phyloP scores from a whole-genome alignment of 2,797 vertebrate species.

The Alcedo quadribrachys region DNA sequence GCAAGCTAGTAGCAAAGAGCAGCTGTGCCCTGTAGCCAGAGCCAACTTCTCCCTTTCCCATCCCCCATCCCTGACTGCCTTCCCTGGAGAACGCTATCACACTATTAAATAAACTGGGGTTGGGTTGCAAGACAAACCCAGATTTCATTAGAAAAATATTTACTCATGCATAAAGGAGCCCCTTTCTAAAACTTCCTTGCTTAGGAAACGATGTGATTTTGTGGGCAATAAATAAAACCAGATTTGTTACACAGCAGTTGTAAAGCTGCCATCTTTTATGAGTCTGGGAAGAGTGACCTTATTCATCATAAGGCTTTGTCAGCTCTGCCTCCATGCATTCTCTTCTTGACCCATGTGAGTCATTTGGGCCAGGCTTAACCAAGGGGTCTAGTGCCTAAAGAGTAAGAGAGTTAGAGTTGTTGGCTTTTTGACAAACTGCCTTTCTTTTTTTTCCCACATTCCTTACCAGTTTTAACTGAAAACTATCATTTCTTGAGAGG shows the following conservation, averaged over 20 bases:
- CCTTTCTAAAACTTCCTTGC: neutral
- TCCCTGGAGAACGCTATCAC: conserved; percentile 27
- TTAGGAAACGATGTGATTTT: neutral
- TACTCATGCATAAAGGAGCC: neutral
- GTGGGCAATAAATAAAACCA: conserved; percentile 26
- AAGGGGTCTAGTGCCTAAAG: neutral
- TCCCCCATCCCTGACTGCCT: conserved; percentile 13
- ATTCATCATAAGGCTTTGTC: neutral
- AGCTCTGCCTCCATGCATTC: neutral
- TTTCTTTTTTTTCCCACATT: neutral
- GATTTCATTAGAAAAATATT: conserved; percentile 38
- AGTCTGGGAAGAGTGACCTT: conserved; percentile 34
- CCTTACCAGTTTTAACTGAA: neutral
- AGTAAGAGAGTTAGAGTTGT: neutral
- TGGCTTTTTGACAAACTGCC: neutral
- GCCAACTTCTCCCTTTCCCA: conserved; percentile 27
- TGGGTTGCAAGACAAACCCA: conserved; percentile 33
- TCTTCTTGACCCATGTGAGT: neutral
- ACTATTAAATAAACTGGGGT: conserved; percentile 25
- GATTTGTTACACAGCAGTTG: neutral
- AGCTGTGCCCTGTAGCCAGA: conserved; percentile 35
- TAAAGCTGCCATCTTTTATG: conserved; percentile 44
- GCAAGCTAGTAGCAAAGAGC: conserved; percentile 48
- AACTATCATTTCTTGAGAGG: neutral
- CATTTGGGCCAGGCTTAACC: neutral